phyloP scores from a whole-genome alignment of 2,888 invertebrate genomes.

The Cactoblastis cactorum region DNA sequence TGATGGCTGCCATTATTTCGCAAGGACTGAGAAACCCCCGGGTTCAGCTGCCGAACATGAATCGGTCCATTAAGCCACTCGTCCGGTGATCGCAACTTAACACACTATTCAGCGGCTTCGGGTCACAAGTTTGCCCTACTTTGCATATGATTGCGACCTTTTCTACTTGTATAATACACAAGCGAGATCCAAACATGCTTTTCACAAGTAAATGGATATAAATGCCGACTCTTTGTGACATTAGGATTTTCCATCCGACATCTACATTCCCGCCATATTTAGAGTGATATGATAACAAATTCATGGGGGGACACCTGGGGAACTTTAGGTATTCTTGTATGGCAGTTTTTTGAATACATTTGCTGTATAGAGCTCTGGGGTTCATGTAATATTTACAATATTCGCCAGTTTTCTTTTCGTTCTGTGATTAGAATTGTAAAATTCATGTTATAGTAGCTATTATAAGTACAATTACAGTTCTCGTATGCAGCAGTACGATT shows the following conservation, averaged over 20 bases:
- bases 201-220: constrained; percentile 12
- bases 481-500: background rate
- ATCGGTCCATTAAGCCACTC: constrained; percentile 33
- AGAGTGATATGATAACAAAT: constrained; percentile 32
- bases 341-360: constrained; percentile 22
- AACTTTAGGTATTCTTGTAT: constrained; percentile 31
- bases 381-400: constrained; percentile 31
- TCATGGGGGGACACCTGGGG: constrained; percentile 42
- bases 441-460: background rate
- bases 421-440: constrained; percentile 3
- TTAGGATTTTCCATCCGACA: constrained; percentile 24
- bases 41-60: constrained; percentile 23
- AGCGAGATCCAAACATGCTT: background rate
- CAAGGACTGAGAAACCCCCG: background rate
- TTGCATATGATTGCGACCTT: background rate
- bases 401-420: constrained; percentile 12
- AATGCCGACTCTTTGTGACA: constrained; percentile 17
- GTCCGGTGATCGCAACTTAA: constrained; percentile 29
- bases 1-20: background rate
- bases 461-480: background rate
- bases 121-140: constrained; percentile 9
- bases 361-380: constrained; percentile 15
- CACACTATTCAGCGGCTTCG: constrained; percentile 29
- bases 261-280: constrained; percentile 29
- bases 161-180: background rate